Percentiles rank a stretch among this genome's conserved stretches.
These are phyloP conservation scores for Callaeas wilsoni DNA, from an alignment of 2,113 vertebrate genomes.

Conservation along the genomic window DNA sequence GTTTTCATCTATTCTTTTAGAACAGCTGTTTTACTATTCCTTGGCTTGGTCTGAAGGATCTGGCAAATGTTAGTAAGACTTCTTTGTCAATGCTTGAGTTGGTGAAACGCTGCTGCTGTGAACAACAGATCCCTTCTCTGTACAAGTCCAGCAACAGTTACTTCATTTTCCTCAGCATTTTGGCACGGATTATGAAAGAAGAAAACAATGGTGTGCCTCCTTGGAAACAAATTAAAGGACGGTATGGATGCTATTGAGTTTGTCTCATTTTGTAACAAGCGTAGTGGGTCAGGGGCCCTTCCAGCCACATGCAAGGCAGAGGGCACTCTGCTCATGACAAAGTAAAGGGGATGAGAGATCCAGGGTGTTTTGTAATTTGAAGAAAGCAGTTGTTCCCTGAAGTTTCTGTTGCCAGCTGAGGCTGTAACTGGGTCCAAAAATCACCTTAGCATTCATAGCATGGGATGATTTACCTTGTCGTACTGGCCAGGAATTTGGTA, in stretches of 20 bases:
- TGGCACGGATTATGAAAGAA: conserved; percentile 84
- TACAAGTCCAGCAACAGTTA: conserved; percentile 89
- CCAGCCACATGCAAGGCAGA: not conserved
- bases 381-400: not conserved
- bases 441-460: not conserved
- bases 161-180: conserved; percentile 89
- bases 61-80: conserved; percentile 80
- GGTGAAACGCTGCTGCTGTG: conserved; percentile 81
- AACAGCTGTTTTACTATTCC: conserved; percentile 85
- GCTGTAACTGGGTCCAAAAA: not conserved
- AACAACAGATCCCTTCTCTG: conserved; percentile 72
- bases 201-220: conserved; percentile 76
- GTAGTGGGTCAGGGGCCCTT: not conserved
- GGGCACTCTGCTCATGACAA: not conserved
- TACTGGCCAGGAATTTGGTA: not conserved
- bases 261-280: not conserved
- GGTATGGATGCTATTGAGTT: conserved; percentile 65
- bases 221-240: conserved; percentile 98
- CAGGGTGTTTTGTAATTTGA: not conserved
- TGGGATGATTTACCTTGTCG: not conserved
- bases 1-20: conserved; percentile 64
- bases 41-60: conserved; percentile 87
- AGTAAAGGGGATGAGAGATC: not conserved
- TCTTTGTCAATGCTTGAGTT: conserved; percentile 84
- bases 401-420: not conserved